Evolutionary conservation across 2,113 vertebrate species (phyloP), one percentile per base, ranked within the genome.

Genomic region (Vulpes ferrilata): DNA sequence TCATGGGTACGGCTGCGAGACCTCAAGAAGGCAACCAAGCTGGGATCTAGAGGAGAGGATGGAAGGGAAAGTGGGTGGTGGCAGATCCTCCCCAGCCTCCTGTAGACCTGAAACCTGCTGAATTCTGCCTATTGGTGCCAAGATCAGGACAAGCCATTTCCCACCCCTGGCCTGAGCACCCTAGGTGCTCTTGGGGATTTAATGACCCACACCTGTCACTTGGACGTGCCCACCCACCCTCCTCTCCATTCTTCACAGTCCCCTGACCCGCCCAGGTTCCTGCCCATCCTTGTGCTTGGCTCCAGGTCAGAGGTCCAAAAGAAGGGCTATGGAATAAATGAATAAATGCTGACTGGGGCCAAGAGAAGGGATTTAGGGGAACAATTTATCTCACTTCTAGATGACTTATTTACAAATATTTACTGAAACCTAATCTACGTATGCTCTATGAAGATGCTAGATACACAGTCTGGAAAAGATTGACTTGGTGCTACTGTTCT

Each of bases 11-110:
- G 17, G 95, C 97, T 97, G 22, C 83, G 98, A 96, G 99, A 99
- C 98, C 98, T 99, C 92, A 99, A 98, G 97, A 99, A 99, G 93
- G 99, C 99, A 94, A 99, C 98, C 93, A 99, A 97, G 98, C 98
- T 98, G 73, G 99, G 99, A 98, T 99, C 99, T 99, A 98, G 89
- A 98, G 92, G 20, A 10, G 1, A 74, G 43, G 11, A 25, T 10
- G 22, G 64, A 80, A 22, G 30, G 30, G 48, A 85, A 11, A 86
- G 60, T 53, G 5, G 80, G n/a, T 35, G 22, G 53, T 27, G 57
- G 8, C 15, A 30, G 11, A 85, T 27, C 20, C n/a, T 60, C 62
- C 60, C 23, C 9, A 55, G 73, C 51, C 15, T 69, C 59, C 11
- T 67, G 1, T 0, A 83, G 19, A 84, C 27, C 60, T 19, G 38